Evolutionary conservation across 2,888 invertebrate genomes (phyloP).

Genomic region (Perithous albicinctus): DNA sequence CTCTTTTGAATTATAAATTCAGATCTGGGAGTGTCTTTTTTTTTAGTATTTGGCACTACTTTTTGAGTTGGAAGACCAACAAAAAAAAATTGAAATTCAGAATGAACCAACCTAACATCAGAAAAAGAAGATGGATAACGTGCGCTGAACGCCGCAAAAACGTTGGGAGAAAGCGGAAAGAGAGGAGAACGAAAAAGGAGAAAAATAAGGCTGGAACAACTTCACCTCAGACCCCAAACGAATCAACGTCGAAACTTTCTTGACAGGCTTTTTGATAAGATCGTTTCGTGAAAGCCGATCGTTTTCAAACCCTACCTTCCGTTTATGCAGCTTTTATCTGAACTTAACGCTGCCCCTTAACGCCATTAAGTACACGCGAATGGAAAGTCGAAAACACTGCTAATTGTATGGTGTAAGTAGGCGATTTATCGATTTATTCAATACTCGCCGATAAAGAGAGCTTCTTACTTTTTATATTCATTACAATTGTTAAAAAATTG

Average conservation of each 20-base stretch:
- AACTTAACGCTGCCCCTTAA: neutral
- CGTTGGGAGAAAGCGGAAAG: constrained; percentile 41
- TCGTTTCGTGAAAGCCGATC: constrained; percentile 31
- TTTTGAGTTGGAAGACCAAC: too few species aligned
- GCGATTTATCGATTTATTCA: neutral
- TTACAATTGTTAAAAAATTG: neutral
- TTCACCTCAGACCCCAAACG: neutral
- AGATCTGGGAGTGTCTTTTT: too few species aligned
- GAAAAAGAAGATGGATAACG: constrained; percentile 44
- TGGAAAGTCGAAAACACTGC: constrained; percentile 12
- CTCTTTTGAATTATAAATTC: too few species aligned
- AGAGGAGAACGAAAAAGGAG: neutral
- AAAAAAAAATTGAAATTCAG: constrained; percentile 22
- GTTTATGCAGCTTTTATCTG: neutral
- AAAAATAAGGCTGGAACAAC: neutral
- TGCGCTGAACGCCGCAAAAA: constrained; percentile 27
- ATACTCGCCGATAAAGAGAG: neutral
- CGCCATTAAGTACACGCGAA: neutral
- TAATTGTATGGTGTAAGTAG: neutral
- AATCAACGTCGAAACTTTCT: constrained; percentile 37
- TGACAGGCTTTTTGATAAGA: constrained; percentile 24
- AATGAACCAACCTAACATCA: too few species aligned
- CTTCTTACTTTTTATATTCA: neutral
- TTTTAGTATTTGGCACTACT: too few species aligned
- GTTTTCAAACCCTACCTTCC: constrained; percentile 4